Base-by-base conservation (phyloP, 35 echinoderm and acorn worm species). In the Heliocidaris erythrogramma region DNA sequence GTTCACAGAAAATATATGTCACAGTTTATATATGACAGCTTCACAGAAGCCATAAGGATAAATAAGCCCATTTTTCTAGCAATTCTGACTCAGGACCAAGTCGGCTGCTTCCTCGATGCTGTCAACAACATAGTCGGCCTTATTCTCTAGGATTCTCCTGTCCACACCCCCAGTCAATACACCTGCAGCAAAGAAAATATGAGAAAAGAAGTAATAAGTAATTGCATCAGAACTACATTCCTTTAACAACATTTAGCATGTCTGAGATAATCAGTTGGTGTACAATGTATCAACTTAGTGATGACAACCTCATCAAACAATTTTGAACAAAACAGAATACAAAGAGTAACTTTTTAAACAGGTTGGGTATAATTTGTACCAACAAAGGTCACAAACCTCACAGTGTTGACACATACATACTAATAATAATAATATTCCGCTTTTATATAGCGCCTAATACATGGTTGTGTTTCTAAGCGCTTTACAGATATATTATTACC, bases 81-180 rank as follows among this genome's bases (percentile, higher is more conserved):
- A 92, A 13, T 30, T 30, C 1, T 27, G 30, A 56, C 90, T 92
- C 12, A 96, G 69, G 91, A 94, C 86, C 5, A 94, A 7, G 50
- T 85, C 85, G 24, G 92, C 49, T n/a, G 95, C 94, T 13, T 93
- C 93, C 11, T 94, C 88, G 27, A 97, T 86, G 42, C 95, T 88
- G 32, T 96, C 93, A 17, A 97, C 95, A 3, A 97, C 94, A 94
- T 86, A 84, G 24, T 94, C 71, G 2, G 95, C 95, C 18, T 94
- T 32, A 16, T 47, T 13, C 30, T 93, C 60, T 7, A 97, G 90
- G 32, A 94, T 93, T 47, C 94, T 85, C 30, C 90, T 24, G 8
- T 93, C 32, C 11, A 93, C 95, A 47, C 95, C 92, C 21, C 96
- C 96, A 88, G 95, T 96, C 48, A 97, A 90, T 35, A 97, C 97